Conservation (phyloP, 2,113 vertebrate species). For the Donacobius atricapilla region DNA sequence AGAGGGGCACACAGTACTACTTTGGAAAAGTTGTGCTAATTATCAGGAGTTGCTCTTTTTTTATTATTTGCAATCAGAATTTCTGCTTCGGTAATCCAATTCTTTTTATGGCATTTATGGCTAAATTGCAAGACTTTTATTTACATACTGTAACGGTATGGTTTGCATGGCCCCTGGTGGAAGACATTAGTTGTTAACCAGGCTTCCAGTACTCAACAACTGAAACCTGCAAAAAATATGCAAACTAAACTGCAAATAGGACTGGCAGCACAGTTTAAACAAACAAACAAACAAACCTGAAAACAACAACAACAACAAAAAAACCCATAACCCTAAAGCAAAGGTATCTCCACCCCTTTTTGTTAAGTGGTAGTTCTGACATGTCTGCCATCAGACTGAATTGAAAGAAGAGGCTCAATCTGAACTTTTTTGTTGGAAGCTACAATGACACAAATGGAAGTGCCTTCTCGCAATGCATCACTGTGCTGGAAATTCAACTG, state of each 20-base stretch:
- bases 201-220: not conserved
- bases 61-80: not conserved
- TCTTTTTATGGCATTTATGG: not conserved
- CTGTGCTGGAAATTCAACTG: not conserved
- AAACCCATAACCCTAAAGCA: not conserved
- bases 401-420: not conserved
- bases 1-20: not conserved
- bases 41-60: not conserved
- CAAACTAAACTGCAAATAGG: not conserved
- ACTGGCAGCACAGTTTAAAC: not conserved
- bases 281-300: too few species aligned
- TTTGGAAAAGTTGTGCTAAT: not conserved
- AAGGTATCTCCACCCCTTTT: not conserved
- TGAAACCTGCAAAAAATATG: not conserved
- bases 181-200: not conserved
- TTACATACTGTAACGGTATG: not conserved
- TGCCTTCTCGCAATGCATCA: accelerated
- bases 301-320: too few species aligned
- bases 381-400: not conserved
- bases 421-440: not conserved
- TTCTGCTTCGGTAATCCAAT: not conserved
- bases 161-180: not conserved
- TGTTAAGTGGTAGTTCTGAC: not conserved
- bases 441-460: not conserved
- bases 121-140: not conserved